Evolutionary conservation across 2,888 invertebrate species (phyloP), one percentile per base, ranked within the genome.

Genomic region (Acanthacorydalis orientalis): DNA sequence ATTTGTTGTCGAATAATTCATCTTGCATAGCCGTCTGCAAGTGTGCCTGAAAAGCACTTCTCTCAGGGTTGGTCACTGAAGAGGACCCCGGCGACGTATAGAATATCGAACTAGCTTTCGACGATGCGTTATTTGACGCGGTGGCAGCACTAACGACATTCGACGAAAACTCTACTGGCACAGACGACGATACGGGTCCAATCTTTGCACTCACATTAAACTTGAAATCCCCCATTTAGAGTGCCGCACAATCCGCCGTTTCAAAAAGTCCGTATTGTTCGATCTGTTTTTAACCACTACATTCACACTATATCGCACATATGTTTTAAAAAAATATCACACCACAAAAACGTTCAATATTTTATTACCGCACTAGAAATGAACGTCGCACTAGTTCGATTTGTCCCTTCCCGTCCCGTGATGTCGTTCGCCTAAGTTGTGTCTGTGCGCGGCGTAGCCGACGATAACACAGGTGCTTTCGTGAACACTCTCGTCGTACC

Each of bases 141-240:
- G 63, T 62, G 46, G 46, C 43, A 23, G 23, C 23, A 46, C 43
- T 39, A 51, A 62, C 57, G 57, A 64, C 60, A 55, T 66, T 65
- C 53, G 65, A 64, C 50, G 63, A 61, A 63, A 64, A 63, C 42
- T 33, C 48, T 57, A 64, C 44, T 9, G 37, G 14, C 37, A 37
- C 37, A 12, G 37, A 37, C 23, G 43, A 16, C 15, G 44, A 44
- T 33, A 44, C 14, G 10, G 44, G 62, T 59, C 64, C 64, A 56
- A 64, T 64, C 58, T 63, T 66, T 56, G 64, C 57, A 60, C 63
- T 65, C 55, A 61, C 62, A 63, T 63, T 65, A 57, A 65, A 63
- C 60, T 62, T 65, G 61, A 66, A 67, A 60, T 67, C 67, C 62
- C 67, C 67, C 65, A 66, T 67, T 23, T 62, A 64, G 64, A 46